Evolutionary conservation across 2,888 invertebrate genomes (phyloP).

Genomic region (Nemapogon koenigi): DNA sequence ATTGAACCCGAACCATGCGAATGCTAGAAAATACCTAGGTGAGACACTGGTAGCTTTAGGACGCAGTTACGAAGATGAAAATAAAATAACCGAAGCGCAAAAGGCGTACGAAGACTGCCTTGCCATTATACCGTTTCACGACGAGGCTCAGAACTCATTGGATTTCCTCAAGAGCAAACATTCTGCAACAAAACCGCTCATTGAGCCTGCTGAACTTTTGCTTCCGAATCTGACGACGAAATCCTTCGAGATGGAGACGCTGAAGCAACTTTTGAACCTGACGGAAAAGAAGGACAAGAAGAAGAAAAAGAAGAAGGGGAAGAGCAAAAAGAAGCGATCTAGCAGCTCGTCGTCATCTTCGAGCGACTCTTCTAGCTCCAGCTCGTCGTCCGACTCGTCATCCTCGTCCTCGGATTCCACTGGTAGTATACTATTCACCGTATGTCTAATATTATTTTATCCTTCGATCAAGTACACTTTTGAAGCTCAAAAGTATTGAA

Average conservation of each 20-base stretch:
- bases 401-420: constrained; percentile 63
- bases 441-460: too few species aligned
- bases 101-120: constrained; percentile 87
- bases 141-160: constrained; percentile 84
- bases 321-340: constrained; percentile 69
- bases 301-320: constrained; percentile 71
- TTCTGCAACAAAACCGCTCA: constrained; percentile 62
- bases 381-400: constrained; percentile 64
- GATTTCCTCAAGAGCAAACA: constrained; percentile 79
- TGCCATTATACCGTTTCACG: constrained; percentile 83
- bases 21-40: constrained; percentile 93
- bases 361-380: constrained; percentile 71
- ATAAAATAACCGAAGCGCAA: constrained; percentile 83
- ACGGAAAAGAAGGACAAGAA: constrained; percentile 71
- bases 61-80: constrained; percentile 86
- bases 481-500: too few species aligned
- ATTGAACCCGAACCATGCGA: constrained; percentile 87
- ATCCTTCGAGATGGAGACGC: constrained; percentile 68
- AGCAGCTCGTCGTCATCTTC: constrained; percentile 73
- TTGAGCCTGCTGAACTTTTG: constrained; percentile 68
- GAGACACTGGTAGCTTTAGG: constrained; percentile 91
- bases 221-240: constrained; percentile 67
- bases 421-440: too few species aligned
- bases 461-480: too few species aligned
- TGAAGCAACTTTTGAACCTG: constrained; percentile 68